These are phyloP conservation scores for Drosophila takahashii DNA, from an alignment of 1,140 invertebrate genomes.

Conservation along the genomic window DNA sequence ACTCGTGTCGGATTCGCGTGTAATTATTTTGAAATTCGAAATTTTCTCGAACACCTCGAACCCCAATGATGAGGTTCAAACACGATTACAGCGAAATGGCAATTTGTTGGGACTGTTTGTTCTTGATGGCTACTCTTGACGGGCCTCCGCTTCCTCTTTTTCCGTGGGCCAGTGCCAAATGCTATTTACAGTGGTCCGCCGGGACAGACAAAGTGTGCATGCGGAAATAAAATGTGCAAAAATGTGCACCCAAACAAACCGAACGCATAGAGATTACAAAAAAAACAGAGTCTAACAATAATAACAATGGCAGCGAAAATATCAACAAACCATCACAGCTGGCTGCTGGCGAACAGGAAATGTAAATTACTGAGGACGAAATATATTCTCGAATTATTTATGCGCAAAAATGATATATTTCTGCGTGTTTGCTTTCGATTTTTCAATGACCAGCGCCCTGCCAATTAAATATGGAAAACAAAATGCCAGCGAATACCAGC, in stretches of 20 bases:
- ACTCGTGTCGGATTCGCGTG: slow-evolving; percentile 48
- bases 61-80: slow-evolving; percentile 40
- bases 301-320: slow-evolving; percentile 29
- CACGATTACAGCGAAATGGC: slow-evolving; percentile 45
- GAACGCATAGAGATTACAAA: slow-evolving; percentile 19
- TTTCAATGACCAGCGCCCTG: slow-evolving; percentile 19
- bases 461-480: slow-evolving; percentile 79
- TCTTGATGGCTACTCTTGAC: slow-evolving; percentile 60
- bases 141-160: slow-evolving; percentile 76
- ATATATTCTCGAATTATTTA: slow-evolving; percentile 36
- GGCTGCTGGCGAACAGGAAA: slow-evolving; percentile 50
- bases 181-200: slow-evolving; percentile 62
- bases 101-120: slow-evolving; percentile 41
- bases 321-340: slow-evolving; percentile 58
- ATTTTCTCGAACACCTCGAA: slow-evolving; percentile 57
- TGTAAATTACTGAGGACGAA: slow-evolving; percentile 62
- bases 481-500: slow-evolving; percentile 46
- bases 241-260: slow-evolving; percentile 37
- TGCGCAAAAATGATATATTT: slow-evolving; percentile 46
- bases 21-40: slow-evolving; percentile 81
- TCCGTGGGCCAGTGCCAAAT: slow-evolving; percentile 73
- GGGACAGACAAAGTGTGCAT: slow-evolving; percentile 58
- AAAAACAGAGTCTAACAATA: slow-evolving; percentile 21
- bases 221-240: slow-evolving; percentile 67
- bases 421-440: slow-evolving; percentile 22